Conservation (phyloP, 2,797 vertebrate genomes). For the Myotis vivesi region DNA sequence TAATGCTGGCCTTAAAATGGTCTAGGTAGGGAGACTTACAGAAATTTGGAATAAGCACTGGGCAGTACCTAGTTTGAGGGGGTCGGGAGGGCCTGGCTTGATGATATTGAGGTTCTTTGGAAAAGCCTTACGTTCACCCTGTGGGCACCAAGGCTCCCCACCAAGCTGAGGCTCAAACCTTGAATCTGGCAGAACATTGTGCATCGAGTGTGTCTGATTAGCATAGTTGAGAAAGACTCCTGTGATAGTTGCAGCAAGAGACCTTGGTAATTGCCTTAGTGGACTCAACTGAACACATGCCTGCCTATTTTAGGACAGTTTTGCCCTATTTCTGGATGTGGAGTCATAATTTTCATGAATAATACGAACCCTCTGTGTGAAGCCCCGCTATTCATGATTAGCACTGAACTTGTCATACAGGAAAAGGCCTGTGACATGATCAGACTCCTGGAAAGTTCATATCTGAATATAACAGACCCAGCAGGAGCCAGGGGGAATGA, state of each 20-base stretch:
- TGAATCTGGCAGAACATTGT: conserved; percentile 40
- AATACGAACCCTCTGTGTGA: conserved; percentile 55
- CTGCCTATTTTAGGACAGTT: conserved; percentile 52
- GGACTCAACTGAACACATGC: conserved; percentile 23
- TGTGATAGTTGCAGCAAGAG: conserved; percentile 55
- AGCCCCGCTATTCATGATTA: conserved; percentile 56
- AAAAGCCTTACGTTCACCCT: neutral
- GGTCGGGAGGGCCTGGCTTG: neutral
- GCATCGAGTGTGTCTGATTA: conserved; percentile 28
- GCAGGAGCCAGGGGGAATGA: conserved; percentile 38
- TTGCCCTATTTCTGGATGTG: conserved; percentile 67
- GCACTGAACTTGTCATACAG: conserved; percentile 49
- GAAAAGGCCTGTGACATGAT: conserved; percentile 43
- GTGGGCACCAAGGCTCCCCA: neutral
- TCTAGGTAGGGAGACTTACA: neutral
- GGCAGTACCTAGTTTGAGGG: neutral
- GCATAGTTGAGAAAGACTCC: conserved; percentile 28
- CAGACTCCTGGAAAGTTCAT: conserved; percentile 66
- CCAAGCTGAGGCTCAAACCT: neutral
- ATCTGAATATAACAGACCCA: conserved; percentile 56
- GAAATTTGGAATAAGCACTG: neutral
- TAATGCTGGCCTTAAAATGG: neutral
- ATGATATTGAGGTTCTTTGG: neutral
- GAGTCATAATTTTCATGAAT: conserved; percentile 71
- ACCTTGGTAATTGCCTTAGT: conserved; percentile 34